Evolutionary conservation across 2,888 invertebrate genomes (phyloP).

Genomic region (Stictocephala bisonia): DNA sequence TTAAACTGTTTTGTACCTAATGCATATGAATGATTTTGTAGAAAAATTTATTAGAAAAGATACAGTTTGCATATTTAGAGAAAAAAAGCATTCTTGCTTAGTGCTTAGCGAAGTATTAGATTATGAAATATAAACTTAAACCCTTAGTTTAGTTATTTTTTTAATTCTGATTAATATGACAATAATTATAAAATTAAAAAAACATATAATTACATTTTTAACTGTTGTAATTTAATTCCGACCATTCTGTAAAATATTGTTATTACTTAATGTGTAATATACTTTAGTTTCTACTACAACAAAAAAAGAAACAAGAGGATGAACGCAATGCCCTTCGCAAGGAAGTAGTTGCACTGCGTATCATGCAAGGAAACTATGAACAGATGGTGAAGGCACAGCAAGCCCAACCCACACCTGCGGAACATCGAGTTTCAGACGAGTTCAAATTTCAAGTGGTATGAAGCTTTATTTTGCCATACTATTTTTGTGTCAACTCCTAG

Average conservation of each 20-base stretch:
- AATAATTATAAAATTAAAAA: neutral
- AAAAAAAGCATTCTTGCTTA: too few relatives aligned
- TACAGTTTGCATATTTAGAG: too few relatives aligned
- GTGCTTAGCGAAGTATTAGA: too few relatives aligned
- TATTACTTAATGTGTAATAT: too few relatives aligned
- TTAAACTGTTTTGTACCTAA: too few relatives aligned
- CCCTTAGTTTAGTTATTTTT: too few relatives aligned
- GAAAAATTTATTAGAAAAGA: too few relatives aligned
- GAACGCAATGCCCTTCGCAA: slow-evolving; percentile 89
- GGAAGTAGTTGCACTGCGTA: slow-evolving; percentile 92
- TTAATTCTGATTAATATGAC: neutral
- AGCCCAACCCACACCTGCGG: slow-evolving; percentile 87
- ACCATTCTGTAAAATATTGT: too few relatives aligned
- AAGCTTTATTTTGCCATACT: too few relatives aligned
- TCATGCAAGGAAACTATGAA: slow-evolving; percentile 95
- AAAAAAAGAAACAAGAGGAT: slow-evolving; percentile 95
- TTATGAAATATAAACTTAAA: too few relatives aligned
- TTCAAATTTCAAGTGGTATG: slow-evolving; percentile 96
- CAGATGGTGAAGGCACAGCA: slow-evolving; percentile 97
- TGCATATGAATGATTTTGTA: too few relatives aligned
- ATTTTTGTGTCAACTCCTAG: neutral
- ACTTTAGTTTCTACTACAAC: slow-evolving; percentile 87
- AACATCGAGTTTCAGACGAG: slow-evolving; percentile 92
- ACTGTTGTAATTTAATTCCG: neutral
- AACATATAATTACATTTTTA: neutral